phyloP scores from a whole-genome alignment of 2,113 vertebrate genomes.

The Syrrhaptes paradoxus region DNA sequence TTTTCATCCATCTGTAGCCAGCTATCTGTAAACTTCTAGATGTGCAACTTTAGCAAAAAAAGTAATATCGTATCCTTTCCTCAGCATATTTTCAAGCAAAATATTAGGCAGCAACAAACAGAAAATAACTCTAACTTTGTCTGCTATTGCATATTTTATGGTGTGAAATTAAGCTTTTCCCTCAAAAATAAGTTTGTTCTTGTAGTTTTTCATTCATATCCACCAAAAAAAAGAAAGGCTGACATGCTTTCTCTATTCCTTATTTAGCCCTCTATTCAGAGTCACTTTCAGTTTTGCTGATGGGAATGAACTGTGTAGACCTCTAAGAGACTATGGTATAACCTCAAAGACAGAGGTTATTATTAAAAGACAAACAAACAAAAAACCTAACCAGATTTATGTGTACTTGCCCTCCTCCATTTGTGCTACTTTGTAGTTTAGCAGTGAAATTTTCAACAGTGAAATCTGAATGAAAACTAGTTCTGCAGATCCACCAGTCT shows the following conservation, averaged over 20 bases:
- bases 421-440: background rate
- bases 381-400: background rate
- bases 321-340: background rate
- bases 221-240: background rate
- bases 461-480: background rate
- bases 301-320: background rate
- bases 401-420: background rate
- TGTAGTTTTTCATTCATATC: background rate
- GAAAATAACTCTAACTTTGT: background rate
- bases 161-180: background rate
- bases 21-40: background rate
- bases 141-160: background rate
- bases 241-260: background rate
- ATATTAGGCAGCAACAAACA: background rate
- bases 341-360: background rate
- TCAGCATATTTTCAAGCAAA: background rate
- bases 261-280: background rate
- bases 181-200: background rate
- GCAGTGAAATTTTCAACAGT: background rate
- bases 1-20: background rate
- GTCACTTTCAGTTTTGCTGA: background rate
- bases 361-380: background rate
- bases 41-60: background rate
- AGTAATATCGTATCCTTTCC: background rate
- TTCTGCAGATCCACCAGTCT: background rate